phyloP scores from a whole-genome alignment of 2,888 invertebrate genomes.

The Meganola albula region DNA sequence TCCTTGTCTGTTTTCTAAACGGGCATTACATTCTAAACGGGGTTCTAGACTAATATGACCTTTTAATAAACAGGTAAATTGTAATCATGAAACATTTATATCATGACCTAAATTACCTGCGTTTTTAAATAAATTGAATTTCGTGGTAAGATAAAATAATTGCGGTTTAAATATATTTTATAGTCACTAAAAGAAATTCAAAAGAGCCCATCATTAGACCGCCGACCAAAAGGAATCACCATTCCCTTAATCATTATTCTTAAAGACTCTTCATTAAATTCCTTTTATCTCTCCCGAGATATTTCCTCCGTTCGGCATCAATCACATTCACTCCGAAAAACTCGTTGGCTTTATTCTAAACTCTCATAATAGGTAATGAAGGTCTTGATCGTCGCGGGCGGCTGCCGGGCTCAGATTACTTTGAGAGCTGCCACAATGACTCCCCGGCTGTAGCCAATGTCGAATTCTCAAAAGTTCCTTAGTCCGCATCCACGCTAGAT shows the following conservation, averaged over 20 bases:
- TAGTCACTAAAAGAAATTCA: constrained; percentile 67
- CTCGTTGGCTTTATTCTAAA: constrained; percentile 78
- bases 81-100: no score
- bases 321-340: constrained; percentile 77
- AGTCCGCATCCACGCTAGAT: constrained; percentile 69
- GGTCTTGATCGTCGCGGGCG: constrained; percentile 68
- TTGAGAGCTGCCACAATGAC: constrained; percentile 71
- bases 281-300: constrained; percentile 76
- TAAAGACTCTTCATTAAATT: constrained; percentile 78
- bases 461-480: constrained; percentile 71
- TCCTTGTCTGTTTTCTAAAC: no score
- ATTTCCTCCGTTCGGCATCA: constrained; percentile 74
- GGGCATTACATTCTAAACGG: no score
- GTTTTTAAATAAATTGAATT: no score
- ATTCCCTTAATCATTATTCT: constrained; percentile 77
- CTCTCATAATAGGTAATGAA: constrained; percentile 78
- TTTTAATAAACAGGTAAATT: no score
- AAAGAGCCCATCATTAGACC: constrained; percentile 70
- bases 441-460: constrained; percentile 67
- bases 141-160: constrained; percentile 56
- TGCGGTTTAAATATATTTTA: constrained; percentile 53
- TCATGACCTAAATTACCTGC: no score
- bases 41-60: no score
- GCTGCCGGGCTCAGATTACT: constrained; percentile 72
- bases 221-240: constrained; percentile 74